A percentile compares a stretch with the other conserved stretches of the same genome.
These are phyloP conservation scores for Hylaeus anthracinus DNA, from an alignment of 1,140 invertebrate species.

Conservation along the genomic window DNA sequence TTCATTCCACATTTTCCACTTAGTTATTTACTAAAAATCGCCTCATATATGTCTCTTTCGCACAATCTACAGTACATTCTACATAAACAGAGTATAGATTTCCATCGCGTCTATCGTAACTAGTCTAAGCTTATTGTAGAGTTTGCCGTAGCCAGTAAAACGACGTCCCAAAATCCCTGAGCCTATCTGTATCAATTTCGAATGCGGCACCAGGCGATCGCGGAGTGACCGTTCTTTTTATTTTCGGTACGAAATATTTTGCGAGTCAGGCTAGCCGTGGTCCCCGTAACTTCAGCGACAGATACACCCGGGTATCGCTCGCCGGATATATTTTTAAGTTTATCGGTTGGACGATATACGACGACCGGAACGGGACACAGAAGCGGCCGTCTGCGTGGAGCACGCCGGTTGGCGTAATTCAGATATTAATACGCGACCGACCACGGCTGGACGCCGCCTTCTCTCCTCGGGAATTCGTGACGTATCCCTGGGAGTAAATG, in stretches of 20 bases:
- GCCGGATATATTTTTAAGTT: slow-evolving; percentile 32
- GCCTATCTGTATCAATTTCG: neutral
- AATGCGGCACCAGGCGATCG: too few relatives aligned
- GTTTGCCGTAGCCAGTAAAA: too few relatives aligned
- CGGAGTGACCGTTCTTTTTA: too few relatives aligned
- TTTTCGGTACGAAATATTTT: neutral
- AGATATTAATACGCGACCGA: slow-evolving; percentile 51
- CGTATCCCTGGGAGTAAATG: slow-evolving; percentile 58
- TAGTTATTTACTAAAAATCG: too few relatives aligned
- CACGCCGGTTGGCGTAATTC: slow-evolving; percentile 41
- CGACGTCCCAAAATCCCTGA: too few relatives aligned
- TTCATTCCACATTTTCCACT: too few relatives aligned
- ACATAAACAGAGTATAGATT: too few relatives aligned
- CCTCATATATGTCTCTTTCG: too few relatives aligned
- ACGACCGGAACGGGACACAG: slow-evolving; percentile 30
- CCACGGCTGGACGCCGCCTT: neutral
- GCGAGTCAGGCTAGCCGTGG: neutral
- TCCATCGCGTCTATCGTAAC: too few relatives aligned
- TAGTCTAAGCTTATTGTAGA: too few relatives aligned
- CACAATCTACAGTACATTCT: too few relatives aligned
- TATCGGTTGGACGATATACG: slow-evolving; percentile 1
- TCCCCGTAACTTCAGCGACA: slow-evolving; percentile 12
- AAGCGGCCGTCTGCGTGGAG: slow-evolving; percentile 4
- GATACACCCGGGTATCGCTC: neutral
- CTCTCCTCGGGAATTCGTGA: slow-evolving; percentile 53